Conservation (phyloP, 30 jellyfish, hydroid and myxozoan species). For the Rhopilema esculentum region DNA sequence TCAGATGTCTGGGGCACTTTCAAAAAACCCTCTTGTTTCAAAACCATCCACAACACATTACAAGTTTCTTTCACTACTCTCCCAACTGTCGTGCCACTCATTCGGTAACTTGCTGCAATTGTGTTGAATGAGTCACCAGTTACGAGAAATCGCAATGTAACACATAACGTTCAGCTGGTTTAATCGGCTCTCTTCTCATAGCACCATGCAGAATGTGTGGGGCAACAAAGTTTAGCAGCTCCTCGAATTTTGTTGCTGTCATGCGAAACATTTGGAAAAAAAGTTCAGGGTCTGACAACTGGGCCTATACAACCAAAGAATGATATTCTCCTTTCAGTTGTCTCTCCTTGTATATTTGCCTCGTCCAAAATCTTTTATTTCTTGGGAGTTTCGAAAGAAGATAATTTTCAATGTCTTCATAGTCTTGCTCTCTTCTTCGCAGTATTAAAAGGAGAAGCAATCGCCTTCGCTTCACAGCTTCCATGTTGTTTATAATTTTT, state of each 20-base stretch:
- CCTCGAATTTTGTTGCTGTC: conserved; percentile 21
- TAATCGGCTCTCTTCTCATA: conserved; percentile 15
- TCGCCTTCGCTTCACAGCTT: neutral
- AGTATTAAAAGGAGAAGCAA: neutral
- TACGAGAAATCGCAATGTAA: conserved; percentile 51
- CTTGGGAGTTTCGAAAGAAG: neutral
- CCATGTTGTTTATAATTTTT: neutral
- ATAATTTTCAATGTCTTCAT: neutral
- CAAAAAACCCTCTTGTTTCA: conserved; percentile 44
- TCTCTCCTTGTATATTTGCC: neutral
- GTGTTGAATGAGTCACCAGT: conserved; percentile 70
- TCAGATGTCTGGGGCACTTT: conserved; percentile 11
- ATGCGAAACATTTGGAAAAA: conserved; percentile 17
- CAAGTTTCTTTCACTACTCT: conserved; percentile 59
- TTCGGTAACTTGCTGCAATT: conserved; percentile 68
- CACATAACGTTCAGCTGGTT: conserved; percentile 46
- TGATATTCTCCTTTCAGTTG: conserved; percentile 6
- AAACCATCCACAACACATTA: conserved; percentile 49
- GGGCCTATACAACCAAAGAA: neutral
- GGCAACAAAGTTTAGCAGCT: neutral
- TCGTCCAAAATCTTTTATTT: neutral
- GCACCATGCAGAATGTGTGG: neutral
- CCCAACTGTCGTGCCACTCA: conserved; percentile 55
- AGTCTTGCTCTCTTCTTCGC: neutral
- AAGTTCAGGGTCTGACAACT: neutral